Evolutionary conservation across 64 coral and sea anemone genomes (phyloP).

Genomic region (Stylophora pistillata): DNA sequence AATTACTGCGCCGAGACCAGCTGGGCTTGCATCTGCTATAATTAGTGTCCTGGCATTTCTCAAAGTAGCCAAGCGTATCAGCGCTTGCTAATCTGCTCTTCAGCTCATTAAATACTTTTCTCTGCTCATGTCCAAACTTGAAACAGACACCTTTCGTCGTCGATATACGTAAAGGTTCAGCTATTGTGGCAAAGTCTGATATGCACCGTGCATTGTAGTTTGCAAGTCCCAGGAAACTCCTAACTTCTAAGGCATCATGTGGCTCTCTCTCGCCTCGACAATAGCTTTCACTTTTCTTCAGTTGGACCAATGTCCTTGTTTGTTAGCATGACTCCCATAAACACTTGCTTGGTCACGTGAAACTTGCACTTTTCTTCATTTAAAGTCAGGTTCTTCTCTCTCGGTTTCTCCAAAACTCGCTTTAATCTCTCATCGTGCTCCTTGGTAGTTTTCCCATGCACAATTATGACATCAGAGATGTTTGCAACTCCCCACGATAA

Average conservation of each 20-base stretch:
- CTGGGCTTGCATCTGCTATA: not conserved
- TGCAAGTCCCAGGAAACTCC: constrained; percentile 39
- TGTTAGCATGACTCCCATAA: constrained; percentile 5
- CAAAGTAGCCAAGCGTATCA: constrained; percentile 7
- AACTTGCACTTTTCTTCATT: constrained; percentile 34
- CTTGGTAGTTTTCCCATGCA: constrained; percentile 15
- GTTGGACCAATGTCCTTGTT: constrained; percentile 18
- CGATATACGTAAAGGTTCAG: not conserved
- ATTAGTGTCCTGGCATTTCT: not conserved
- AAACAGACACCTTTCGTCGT: constrained; percentile 31
- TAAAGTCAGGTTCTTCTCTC: constrained; percentile 25
- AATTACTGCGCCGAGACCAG: not conserved
- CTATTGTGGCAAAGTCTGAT: not conserved
- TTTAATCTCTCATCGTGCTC: constrained; percentile 29
- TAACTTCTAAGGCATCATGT: too few relatives aligned
- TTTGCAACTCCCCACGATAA: not conserved
- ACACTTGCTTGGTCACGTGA: constrained; percentile 17
- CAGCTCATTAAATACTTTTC: constrained; percentile 10
- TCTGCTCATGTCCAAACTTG: constrained; percentile 12
- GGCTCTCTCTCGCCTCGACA: constrained; percentile 28
- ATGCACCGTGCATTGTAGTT: constrained; percentile 45
- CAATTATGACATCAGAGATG: constrained; percentile 44
- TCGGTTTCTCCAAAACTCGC: constrained; percentile 7
- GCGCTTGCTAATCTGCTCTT: constrained; percentile 27
- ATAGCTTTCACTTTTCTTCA: constrained; percentile 25